Conservation (phyloP, 2,113 vertebrate species). For the Gavia stellata region DNA sequence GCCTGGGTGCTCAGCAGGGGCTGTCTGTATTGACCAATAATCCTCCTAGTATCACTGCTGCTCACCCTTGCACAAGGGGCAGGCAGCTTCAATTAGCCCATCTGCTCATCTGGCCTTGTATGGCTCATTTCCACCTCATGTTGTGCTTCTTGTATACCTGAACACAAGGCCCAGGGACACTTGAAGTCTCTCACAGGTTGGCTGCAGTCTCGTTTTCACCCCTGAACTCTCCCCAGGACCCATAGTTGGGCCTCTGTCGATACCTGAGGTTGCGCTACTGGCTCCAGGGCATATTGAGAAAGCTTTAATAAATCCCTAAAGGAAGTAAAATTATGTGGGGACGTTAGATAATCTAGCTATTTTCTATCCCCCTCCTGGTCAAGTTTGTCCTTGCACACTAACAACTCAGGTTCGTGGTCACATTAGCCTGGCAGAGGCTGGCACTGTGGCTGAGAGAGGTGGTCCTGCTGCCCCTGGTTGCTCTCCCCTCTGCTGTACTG, state of each 20-base stretch:
- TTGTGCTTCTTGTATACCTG: not conserved
- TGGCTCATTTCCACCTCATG: not conserved
- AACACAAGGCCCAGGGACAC: not conserved
- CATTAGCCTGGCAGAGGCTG: not conserved
- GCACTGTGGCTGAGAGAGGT: not conserved
- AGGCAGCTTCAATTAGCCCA: not conserved
- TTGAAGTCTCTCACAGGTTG: not conserved
- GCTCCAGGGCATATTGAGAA: not conserved
- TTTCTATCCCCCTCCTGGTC: not conserved
- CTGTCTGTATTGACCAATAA: not conserved
- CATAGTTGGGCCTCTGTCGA: not conserved
- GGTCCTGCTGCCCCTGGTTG: not conserved
- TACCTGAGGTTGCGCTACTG: not conserved
- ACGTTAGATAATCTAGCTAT: not conserved
- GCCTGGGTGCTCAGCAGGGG: not conserved
- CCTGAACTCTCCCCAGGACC: not conserved
- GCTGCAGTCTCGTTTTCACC: not conserved
- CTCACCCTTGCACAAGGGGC: rapidly evolving
- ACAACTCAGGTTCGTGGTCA: not conserved
- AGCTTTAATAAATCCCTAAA: not conserved
- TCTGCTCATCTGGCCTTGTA: not conserved
- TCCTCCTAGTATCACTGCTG: not conserved
- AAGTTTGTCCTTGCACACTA: not conserved
- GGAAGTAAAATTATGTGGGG: not conserved
- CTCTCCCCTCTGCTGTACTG: not conserved